phyloP scores from a whole-genome alignment of 1,140 invertebrate genomes.

The Drosophila burlai region DNA sequence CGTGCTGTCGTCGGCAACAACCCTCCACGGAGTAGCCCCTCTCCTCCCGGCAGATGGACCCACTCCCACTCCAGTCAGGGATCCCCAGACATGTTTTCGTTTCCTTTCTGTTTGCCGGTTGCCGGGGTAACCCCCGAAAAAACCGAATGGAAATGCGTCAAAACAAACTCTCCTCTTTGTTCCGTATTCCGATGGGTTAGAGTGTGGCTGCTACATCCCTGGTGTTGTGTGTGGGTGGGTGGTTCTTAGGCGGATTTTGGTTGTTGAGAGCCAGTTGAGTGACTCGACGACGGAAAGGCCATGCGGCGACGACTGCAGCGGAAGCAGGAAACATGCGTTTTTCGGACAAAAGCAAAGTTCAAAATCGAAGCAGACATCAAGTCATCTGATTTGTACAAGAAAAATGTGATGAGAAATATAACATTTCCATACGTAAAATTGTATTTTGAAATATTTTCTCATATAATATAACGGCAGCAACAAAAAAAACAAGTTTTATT shows the following conservation, averaged over 20 bases:
- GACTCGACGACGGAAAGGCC: constrained; percentile 17
- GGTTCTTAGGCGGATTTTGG: constrained; percentile 2
- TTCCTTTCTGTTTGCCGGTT: constrained; percentile 63
- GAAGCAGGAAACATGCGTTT: constrained; percentile 76
- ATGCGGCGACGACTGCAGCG: constrained; percentile 33
- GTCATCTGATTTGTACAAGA: background rate
- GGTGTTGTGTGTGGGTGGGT: background rate
- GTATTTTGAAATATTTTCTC: too few species aligned
- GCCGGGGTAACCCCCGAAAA: constrained; percentile 54
- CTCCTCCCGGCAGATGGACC: background rate
- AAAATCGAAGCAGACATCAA: constrained; percentile 18
- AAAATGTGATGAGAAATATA: background rate
- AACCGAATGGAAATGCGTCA: constrained; percentile 58
- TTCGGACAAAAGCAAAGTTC: constrained; percentile 52
- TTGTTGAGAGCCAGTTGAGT: constrained; percentile 30
- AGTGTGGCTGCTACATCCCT: background rate
- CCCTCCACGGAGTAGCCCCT: constrained; percentile 21
- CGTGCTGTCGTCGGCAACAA: constrained; percentile 47
- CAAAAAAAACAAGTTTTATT: background rate
- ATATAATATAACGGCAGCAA: background rate
- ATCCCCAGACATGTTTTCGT: constrained; percentile 66
- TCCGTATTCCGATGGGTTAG: constrained; percentile 37
- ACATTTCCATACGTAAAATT: background rate
- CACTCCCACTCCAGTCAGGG: constrained; percentile 2
- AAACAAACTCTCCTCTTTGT: constrained; percentile 71